A percentile compares a stretch with the other conserved stretches of the same genome.
These are phyloP conservation scores for Athalia cordata DNA, from an alignment of 2,888 invertebrate species.

Conservation along the genomic window DNA sequence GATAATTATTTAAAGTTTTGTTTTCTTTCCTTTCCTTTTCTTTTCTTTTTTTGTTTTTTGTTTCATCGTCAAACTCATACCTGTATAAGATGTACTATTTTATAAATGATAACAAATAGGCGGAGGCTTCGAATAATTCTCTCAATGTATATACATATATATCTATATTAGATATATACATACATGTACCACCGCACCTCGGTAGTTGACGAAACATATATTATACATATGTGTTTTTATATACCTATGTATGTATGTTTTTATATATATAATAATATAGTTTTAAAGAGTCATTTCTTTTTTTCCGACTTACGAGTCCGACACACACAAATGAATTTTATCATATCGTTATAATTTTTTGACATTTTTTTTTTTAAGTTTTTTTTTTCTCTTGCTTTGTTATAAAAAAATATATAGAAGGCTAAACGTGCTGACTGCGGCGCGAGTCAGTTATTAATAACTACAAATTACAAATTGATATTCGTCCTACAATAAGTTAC, in stretches of 20 bases:
- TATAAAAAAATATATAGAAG: conserved; percentile 39
- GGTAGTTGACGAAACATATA: conserved; percentile 22
- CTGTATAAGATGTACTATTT: too few relatives aligned
- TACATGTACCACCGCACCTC: background rate
- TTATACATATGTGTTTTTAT: background rate
- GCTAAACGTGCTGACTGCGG: conserved; percentile 32
- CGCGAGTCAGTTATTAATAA: conserved; percentile 8
- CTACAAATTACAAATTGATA: conserved; percentile 31
- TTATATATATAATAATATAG: background rate
- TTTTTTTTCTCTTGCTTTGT: conserved; percentile 2
- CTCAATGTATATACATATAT: background rate
- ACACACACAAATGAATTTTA: background rate
- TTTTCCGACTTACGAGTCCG: background rate
- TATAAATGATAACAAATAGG: too few relatives aligned
- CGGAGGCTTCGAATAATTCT: background rate
- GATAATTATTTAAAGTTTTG: too few relatives aligned
- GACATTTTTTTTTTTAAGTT: background rate
- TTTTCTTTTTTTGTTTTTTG: conserved; percentile 3
- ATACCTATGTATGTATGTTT: background rate
- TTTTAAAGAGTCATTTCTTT: background rate
- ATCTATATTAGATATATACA: background rate
- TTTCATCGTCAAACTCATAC: background rate
- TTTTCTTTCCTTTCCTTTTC: background rate
- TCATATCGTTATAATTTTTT: background rate
- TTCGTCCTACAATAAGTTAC: conserved; percentile 30